phyloP scores from a whole-genome alignment of 2,888 invertebrate species.

The Rutpela maculata region DNA sequence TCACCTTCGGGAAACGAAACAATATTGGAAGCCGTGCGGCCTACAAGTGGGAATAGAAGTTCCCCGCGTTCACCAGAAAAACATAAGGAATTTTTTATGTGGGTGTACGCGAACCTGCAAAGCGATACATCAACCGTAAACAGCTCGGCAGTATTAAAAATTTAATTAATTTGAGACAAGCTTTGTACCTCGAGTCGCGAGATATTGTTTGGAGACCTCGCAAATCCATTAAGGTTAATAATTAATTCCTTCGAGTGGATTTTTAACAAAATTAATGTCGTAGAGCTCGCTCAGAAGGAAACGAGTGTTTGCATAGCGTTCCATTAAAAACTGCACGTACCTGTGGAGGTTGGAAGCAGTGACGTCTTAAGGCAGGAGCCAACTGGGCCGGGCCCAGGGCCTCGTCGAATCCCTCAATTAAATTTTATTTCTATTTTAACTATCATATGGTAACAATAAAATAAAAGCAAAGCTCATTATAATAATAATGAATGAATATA shows the following conservation, averaged over 20 bases:
- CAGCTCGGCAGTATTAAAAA: constrained; percentile 1
- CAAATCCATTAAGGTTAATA: constrained; percentile 36
- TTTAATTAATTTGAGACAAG: constrained; percentile 10
- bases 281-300: neutral
- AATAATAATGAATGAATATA: no score
- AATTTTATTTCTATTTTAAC: no score
- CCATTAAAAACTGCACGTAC: constrained; percentile 13
- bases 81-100: constrained; percentile 1
- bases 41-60: constrained; percentile 17
- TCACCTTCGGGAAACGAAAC: constrained; percentile 27
- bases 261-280: constrained; percentile 26
- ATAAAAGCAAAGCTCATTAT: no score
- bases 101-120: neutral
- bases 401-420: no score
- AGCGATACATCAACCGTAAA: constrained; percentile 6
- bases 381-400: no score
- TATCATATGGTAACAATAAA: no score
- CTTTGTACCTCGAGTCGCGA: constrained; percentile 3
- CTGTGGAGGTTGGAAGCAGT: neutral
- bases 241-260: constrained; percentile 33
- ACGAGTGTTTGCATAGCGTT: constrained; percentile 12
- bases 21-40: constrained; percentile 28
- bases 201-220: constrained; percentile 27
- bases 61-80: constrained; percentile 10
- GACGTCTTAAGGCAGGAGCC: no score